phyloP scores from a whole-genome alignment of 2,113 vertebrate genomes.

The Nycticryphes semicollaris region DNA sequence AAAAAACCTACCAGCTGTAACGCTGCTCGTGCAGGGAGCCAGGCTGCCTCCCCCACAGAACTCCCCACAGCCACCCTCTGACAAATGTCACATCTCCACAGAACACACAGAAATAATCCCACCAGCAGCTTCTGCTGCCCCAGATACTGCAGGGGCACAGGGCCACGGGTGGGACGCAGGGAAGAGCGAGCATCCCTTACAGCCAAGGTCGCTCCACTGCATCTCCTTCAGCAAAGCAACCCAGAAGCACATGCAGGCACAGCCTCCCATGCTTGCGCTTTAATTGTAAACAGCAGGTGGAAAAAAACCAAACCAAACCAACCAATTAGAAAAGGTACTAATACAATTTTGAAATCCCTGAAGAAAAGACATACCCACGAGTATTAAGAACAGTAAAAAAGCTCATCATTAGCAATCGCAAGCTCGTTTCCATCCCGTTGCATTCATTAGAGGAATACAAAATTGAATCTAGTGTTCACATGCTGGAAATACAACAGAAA shows the following conservation, averaged over 20 bases:
- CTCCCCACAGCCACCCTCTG: neutral
- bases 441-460: constrained; percentile 59
- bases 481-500: constrained; percentile 50
- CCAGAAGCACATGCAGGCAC: constrained; percentile 22
- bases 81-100: neutral
- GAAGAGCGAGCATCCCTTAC: neutral
- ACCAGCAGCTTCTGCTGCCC: neutral
- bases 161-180: neutral
- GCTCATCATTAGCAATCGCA: constrained; percentile 55
- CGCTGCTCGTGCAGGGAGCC: neutral
- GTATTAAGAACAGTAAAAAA: constrained; percentile 63
- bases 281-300: constrained; percentile 43
- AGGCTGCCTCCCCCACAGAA: neutral
- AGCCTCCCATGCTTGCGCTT: constrained; percentile 38
- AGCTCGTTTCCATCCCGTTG: constrained; percentile 48
- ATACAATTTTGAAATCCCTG: constrained; percentile 52
- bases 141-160: neutral
- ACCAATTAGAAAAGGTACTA: constrained; percentile 44
- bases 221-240: constrained; percentile 8
- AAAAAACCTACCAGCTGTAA: neutral
- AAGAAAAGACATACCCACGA: constrained; percentile 62
- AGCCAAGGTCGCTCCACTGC: neutral
- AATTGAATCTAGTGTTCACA: constrained; percentile 45
- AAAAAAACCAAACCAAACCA: neutral
- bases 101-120: neutral